Conservation (phyloP, 2,888 invertebrate species). For the Lottia gigantea region DNA sequence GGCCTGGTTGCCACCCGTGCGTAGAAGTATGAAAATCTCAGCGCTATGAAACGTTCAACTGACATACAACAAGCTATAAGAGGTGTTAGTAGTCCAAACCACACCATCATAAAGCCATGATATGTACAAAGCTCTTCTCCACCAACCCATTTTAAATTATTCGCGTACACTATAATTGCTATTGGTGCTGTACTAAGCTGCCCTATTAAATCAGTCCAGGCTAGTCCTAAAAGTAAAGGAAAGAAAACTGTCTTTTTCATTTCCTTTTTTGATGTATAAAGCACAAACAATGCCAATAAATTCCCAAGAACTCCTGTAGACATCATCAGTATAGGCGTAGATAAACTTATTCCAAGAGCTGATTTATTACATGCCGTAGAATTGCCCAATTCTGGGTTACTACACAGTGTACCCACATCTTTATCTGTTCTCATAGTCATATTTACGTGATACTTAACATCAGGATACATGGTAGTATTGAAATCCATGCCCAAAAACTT, state of each 20-base stretch:
- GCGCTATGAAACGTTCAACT: constrained; percentile 63
- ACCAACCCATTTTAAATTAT: constrained; percentile 61
- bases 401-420: constrained; percentile 34
- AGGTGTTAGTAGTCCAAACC: constrained; percentile 63
- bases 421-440: constrained; percentile 20
- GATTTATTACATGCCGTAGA: constrained; percentile 35
- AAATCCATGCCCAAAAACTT: not conserved
- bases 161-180: constrained; percentile 58
- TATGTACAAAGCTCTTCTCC: constrained; percentile 61
- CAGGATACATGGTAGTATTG: not conserved
- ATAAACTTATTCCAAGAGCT: constrained; percentile 46
- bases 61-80: constrained; percentile 67
- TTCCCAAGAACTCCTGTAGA: constrained; percentile 62
- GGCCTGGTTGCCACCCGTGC: constrained; percentile 50
- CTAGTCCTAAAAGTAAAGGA: constrained; percentile 61
- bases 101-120: constrained; percentile 67
- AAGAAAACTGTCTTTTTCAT: constrained; percentile 63
- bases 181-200: constrained; percentile 62
- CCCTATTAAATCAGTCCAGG: constrained; percentile 66
- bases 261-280: constrained; percentile 56
- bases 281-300: constrained; percentile 62
- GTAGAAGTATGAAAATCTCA: constrained; percentile 63
- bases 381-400: constrained; percentile 22
- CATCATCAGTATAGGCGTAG: constrained; percentile 53
- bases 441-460: not conserved